Conservation (phyloP, 2,888 invertebrate species). For the Lucinisca nassula region DNA sequence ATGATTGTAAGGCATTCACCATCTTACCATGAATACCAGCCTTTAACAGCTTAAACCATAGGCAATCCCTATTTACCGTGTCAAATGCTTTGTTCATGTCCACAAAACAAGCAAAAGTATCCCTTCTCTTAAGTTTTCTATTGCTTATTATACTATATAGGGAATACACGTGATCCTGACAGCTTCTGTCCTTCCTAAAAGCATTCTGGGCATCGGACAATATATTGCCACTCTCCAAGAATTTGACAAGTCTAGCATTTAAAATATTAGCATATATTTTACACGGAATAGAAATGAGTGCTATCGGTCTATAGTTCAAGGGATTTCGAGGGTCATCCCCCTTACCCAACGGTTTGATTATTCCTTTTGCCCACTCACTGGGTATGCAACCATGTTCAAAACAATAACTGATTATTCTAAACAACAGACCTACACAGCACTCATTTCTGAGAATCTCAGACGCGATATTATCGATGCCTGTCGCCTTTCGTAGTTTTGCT, state of each 20-base stretch:
- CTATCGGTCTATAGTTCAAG: conserved; percentile 31
- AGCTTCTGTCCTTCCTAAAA: conserved; percentile 30
- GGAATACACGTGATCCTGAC: conserved; percentile 40
- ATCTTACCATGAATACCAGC: conserved; percentile 39
- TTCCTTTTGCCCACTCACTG: conserved; percentile 5
- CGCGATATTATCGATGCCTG: conserved; percentile 13
- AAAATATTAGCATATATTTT: conserved; percentile 31
- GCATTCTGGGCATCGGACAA: conserved; percentile 33
- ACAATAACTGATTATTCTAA: background rate
- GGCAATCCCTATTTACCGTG: conserved; percentile 24
- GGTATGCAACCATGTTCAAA: conserved; percentile 18
- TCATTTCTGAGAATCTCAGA: conserved; percentile 19
- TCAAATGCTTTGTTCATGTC: conserved; percentile 39
- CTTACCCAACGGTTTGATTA: conserved; percentile 18
- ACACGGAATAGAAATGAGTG: conserved; percentile 11
- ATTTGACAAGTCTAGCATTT: conserved; percentile 13
- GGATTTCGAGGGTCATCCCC: conserved; percentile 27
- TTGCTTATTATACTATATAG: conserved; percentile 20
- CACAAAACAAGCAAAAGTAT: conserved; percentile 17
- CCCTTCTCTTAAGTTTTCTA: background rate
- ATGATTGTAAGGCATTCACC: background rate
- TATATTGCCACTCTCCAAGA: conserved; percentile 15
- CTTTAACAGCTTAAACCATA: conserved; percentile 22
- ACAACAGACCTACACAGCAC: background rate
- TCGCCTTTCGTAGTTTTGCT: conserved; percentile 10